Evolutionary conservation across 37 sponge, comb jelly and placozoan genomes (phyloP).

Genomic region (Chondrilla cf. caribensis): DNA sequence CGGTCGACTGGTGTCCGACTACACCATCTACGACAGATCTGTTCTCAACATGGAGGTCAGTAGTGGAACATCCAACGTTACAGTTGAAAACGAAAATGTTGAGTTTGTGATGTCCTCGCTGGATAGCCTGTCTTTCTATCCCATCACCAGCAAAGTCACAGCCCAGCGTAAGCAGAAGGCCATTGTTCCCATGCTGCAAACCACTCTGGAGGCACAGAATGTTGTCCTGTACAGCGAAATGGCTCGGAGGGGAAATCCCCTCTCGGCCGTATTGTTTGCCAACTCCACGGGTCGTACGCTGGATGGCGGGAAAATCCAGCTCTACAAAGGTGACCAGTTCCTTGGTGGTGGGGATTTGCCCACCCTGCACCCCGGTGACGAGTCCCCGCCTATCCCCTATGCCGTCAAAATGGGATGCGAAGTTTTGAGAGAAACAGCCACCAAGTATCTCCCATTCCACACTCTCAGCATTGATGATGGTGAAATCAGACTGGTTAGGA

Average conservation of each 20-base stretch:
- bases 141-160: conserved; percentile 66
- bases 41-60: conserved; percentile 46
- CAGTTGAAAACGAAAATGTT: neutral
- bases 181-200: conserved; percentile 79
- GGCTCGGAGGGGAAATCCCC: conserved; percentile 77
- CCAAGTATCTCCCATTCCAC: conserved; percentile 29
- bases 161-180: conserved; percentile 92
- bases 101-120: conserved; percentile 79
- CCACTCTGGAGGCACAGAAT: conserved; percentile 67
- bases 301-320: conserved; percentile 77
- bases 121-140: conserved; percentile 85
- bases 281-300: conserved; percentile 86
- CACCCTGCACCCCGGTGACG: conserved; percentile 80
- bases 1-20: conserved; percentile 81
- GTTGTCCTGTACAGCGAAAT: conserved; percentile 81
- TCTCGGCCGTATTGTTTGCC: conserved; percentile 80
- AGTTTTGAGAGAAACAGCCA: conserved; percentile 49
- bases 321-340: conserved; percentile 49
- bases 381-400: conserved; percentile 84
- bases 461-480: neutral
- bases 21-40: conserved; percentile 68
- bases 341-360: conserved; percentile 67
- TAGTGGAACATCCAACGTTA: neutral
- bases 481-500: neutral
- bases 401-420: conserved; percentile 85